Evolutionary conservation across 2,888 invertebrate genomes (phyloP).

Genomic region (Trisateles emortualis): DNA sequence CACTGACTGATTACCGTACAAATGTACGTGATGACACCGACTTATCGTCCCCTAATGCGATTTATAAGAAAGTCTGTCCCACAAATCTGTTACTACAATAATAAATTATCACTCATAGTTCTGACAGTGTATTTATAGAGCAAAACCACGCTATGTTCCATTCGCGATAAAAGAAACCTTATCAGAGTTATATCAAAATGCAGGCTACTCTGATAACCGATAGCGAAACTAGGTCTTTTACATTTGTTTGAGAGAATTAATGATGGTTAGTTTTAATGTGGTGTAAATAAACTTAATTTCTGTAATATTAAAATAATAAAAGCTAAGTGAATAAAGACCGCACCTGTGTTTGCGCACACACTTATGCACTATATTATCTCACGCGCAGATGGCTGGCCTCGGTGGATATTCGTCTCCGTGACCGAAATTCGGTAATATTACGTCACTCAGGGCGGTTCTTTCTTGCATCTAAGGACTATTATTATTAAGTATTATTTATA

Average conservation of each 20-base stretch:
- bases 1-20: constrained; percentile 1
- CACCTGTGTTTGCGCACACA: no score
- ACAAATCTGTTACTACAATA: neutral
- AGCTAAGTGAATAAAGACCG: no score
- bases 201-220: constrained; percentile 33
- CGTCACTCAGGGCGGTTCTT: no score
- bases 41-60: neutral
- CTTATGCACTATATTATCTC: no score
- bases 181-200: constrained; percentile 19
- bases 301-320: no score
- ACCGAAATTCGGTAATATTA: no score
- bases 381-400: no score
- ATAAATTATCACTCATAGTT: neutral
- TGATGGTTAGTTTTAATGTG: neutral
- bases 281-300: no score
- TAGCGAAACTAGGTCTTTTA: constrained; percentile 39
- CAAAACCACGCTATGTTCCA: neutral
- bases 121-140: neutral
- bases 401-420: no score
- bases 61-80: neutral
- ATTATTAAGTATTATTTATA: no score
- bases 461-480: no score
- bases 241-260: neutral
- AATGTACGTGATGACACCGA: neutral
- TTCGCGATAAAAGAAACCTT: constrained; percentile 6